A percentile compares a stretch with the other conserved stretches of the same genome.
Conservation (phyloP, 2,113 vertebrate species). For the Brienomyrus brachyistius region DNA sequence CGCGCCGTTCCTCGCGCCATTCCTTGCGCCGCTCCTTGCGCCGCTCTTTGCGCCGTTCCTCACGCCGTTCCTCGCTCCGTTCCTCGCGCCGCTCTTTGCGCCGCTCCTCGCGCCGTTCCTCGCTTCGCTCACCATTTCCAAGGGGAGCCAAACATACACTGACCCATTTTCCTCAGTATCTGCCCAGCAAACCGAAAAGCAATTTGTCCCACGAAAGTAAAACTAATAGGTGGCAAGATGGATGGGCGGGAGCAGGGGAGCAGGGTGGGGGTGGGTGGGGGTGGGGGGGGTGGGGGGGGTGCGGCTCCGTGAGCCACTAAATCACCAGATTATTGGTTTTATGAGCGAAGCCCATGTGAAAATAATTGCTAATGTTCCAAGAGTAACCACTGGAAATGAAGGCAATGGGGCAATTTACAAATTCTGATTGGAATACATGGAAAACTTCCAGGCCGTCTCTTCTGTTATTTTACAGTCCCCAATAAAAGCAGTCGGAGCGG, state of each 20-base stretch:
- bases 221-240: conserved; percentile 60
- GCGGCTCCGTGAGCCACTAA: conserved; percentile 50
- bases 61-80: not conserved
- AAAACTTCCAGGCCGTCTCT: conserved; percentile 64
- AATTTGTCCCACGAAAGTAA: conserved; percentile 56
- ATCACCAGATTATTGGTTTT: conserved; percentile 69
- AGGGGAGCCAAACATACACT: conserved; percentile 44
- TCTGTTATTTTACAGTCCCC: conserved; percentile 58
- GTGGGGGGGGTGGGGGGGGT: conserved; percentile 46
- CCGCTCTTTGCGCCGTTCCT: no score
- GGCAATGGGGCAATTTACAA: conserved; percentile 73
- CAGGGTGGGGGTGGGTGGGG: conserved; percentile 49
- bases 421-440: conserved; percentile 68
- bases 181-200: conserved; percentile 44
- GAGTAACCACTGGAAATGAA: conserved; percentile 69
- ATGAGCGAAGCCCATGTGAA: conserved; percentile 62
- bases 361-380: conserved; percentile 73
- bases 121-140: not conserved
- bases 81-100: not conserved
- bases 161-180: conserved; percentile 61
- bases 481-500: conserved; percentile 59
- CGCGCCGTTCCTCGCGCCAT: no score
- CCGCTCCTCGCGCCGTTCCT: not conserved
- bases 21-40: no score
- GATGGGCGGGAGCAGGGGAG: conserved; percentile 60